Base-by-base conservation (phyloP, 2,797 vertebrate species). In the Lagorchestes hirsutus region DNA sequence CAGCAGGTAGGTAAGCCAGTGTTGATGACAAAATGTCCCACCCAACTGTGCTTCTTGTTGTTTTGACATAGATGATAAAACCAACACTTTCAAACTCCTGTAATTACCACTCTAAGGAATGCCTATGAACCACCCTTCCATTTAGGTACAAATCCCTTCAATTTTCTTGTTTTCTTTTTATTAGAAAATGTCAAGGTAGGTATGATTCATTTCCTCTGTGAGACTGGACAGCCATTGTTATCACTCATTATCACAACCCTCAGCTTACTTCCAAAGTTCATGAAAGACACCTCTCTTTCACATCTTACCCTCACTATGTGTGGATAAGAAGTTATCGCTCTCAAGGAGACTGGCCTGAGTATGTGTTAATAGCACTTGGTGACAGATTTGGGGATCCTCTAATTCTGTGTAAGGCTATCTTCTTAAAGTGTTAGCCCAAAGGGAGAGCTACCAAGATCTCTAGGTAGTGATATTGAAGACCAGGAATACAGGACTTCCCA, bases 371-470 rank as follows among this genome's bases (percentile, higher is more conserved):
- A 87, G 40, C 40, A 46, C 40, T 87, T 50, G 40, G 74, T 87
- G 74, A 87, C 40, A 87, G 74, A 87, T 50, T 50, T 50, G 67
- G 18, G n/a, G 18, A 82, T 82, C 9, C 34, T 40, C 3, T 46
- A 87, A 50, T 87, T 87, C 74, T 50, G 40, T 50, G 24, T 46
- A 50, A 87, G 9, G 74, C 40, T 50, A 50, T 87, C 50, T 87
- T 95, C 10, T 31, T 91, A 91, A 93, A 90, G 29, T 94, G 93
- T 95, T 40, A 91, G 67, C 52, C 96, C 62, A 22, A 82, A 67
- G 91, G 92, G 28, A 94, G 5, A 94, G 59, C 11, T 87, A 90
- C 54, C 46, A 10, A 0, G 55, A 55, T 24, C 93, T 62, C 31
- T 58, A 11, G 46, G n/a, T 50, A 40, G 55, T 10, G 5, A 22